Percentiles rank a stretch among this genome's conserved stretches.
phyloP scores from a whole-genome alignment of 2,888 invertebrate genomes.

The Idaea aversata region DNA sequence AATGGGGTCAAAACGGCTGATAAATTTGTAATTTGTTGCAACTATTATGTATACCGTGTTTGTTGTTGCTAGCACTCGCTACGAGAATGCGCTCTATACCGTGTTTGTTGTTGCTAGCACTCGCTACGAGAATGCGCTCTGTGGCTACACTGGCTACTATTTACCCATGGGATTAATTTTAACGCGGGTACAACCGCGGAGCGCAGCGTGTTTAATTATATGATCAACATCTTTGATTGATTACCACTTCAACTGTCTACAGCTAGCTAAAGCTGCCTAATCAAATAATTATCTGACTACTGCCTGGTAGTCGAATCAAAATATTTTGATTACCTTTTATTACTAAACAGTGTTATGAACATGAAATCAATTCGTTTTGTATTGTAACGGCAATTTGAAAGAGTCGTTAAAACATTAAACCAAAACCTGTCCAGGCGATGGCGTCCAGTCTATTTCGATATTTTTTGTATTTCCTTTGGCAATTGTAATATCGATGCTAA shows the following conservation, averaged over 20 bases:
- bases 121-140: no score
- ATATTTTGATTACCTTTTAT: conserved; percentile 4
- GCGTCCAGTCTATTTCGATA: not conserved
- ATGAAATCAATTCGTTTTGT: conserved; percentile 17
- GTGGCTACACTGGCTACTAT: no score
- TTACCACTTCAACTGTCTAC: not conserved
- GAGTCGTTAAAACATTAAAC: conserved; percentile 9
- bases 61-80: no score
- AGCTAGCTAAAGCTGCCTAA: not conserved
- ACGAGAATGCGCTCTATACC: no score
- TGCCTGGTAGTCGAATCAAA: not conserved
- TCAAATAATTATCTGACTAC: not conserved
- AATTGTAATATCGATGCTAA: not conserved
- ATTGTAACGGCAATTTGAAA: conserved; percentile 9
- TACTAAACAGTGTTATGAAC: not conserved
- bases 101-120: no score
- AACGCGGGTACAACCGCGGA: no score
- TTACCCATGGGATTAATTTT: no score
- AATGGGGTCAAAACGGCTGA: no score
- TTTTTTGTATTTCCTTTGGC: not conserved
- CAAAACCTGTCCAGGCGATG: conserved; percentile 18
- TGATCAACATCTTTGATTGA: not conserved
- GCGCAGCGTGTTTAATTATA: not conserved
- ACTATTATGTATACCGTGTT: no score
- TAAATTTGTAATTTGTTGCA: no score